Percentiles rank a stretch among this genome's conserved stretches.
Evolutionary conservation across 2,113 vertebrate genomes (phyloP).

Genomic region (Plecturocebus donacophilus): DNA sequence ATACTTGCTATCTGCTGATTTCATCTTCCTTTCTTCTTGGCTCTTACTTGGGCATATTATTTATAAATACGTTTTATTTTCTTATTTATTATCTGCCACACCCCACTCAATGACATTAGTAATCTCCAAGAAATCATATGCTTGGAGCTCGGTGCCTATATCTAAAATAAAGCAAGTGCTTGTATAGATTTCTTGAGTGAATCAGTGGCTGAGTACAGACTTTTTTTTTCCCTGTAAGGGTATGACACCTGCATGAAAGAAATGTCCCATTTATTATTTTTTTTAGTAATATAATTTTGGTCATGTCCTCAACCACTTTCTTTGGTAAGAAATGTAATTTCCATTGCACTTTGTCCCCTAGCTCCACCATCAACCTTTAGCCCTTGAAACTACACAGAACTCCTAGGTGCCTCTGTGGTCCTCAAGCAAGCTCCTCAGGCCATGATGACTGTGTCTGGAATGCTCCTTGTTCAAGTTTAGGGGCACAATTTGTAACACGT

Average conservation of each 20-base stretch:
- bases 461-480: background rate
- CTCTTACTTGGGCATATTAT: background rate
- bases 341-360: background rate
- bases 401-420: background rate
- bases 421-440: background rate
- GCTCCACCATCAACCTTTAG: background rate
- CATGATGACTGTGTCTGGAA: background rate
- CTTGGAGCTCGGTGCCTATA: background rate
- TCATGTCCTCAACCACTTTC: background rate
- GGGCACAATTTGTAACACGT: background rate
- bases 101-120: background rate
- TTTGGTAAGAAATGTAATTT: background rate
- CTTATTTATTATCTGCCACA: background rate
- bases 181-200: background rate
- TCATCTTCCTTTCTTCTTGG: background rate
- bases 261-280: background rate
- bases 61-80: background rate
- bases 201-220: background rate
- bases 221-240: background rate
- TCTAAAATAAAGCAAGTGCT: background rate
- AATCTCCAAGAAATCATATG: background rate
- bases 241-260: background rate
- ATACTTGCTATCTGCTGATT: background rate
- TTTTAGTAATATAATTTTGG: background rate
- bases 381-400: background rate